These are phyloP conservation scores for Cephus sareptanus DNA, from an alignment of 2,888 invertebrate species.

Conservation along the genomic window DNA sequence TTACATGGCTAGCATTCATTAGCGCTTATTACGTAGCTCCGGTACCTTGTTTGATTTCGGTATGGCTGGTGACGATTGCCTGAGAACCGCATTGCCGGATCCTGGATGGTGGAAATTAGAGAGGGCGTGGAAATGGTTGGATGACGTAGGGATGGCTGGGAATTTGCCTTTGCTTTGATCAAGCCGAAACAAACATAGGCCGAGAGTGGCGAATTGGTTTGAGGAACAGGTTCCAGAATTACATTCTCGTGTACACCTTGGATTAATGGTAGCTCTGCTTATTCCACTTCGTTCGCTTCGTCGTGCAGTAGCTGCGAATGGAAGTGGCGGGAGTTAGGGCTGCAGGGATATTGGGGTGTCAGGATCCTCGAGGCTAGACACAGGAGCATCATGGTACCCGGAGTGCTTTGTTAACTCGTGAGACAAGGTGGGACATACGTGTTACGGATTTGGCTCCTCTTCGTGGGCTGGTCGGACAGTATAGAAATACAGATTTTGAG, in stretches of 20 bases:
- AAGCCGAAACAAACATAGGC: not conserved
- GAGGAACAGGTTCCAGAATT: not conserved
- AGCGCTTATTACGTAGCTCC: not conserved
- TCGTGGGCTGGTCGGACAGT: not conserved
- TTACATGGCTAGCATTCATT: not conserved
- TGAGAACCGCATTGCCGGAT: not conserved
- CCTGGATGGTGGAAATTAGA: not conserved
- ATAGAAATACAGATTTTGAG: not conserved
- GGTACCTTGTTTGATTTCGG: not conserved
- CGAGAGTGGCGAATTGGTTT: not conserved
- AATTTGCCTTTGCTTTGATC: not conserved
- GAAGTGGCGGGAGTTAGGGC: not conserved
- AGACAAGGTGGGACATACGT: constrained; percentile 31
- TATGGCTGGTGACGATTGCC: not conserved
- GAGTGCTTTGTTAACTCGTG: constrained; percentile 42
- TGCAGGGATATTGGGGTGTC: not conserved
- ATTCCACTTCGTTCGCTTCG: not conserved
- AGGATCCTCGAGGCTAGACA: not conserved
- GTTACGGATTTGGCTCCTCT: not conserved
- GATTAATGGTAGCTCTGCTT: constrained; percentile 31
- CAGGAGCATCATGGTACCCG: not conserved
- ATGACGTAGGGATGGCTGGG: not conserved
- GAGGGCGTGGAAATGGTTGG: not conserved
- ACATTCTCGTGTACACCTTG: constrained; percentile 29
- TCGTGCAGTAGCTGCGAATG: not conserved